These are phyloP conservation scores for Atta cephalotes DNA, from an alignment of 1,140 invertebrate species.

Conservation along the genomic window DNA sequence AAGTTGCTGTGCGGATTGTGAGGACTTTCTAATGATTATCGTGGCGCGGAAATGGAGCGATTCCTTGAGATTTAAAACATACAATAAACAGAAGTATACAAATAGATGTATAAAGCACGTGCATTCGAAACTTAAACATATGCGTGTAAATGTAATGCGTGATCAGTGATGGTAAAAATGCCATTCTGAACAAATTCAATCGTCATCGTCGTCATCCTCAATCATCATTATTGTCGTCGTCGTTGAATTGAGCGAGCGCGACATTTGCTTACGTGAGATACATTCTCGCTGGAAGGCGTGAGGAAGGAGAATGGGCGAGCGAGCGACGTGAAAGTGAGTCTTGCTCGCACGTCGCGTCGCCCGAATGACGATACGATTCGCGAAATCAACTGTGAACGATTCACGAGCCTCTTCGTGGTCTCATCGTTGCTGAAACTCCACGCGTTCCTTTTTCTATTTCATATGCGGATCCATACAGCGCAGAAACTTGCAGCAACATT, in stretches of 20 bases:
- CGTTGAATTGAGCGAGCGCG: slow-evolving; percentile 31
- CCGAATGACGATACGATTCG: slow-evolving; percentile 34
- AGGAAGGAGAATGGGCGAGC: slow-evolving; percentile 55
- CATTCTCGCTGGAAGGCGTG: slow-evolving; percentile 47
- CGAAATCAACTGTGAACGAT: slow-evolving; percentile 10
- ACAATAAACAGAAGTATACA: background rate
- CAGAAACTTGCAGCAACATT: too few relatives aligned
- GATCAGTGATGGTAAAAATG: background rate
- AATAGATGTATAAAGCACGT: too few relatives aligned
- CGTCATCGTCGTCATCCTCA: background rate
- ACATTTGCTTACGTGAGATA: slow-evolving; percentile 54
- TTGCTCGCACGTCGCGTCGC: slow-evolving; percentile 19
- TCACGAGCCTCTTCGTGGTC: background rate
- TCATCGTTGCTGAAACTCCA: too few relatives aligned
- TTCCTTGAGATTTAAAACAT: background rate
- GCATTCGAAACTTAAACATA: too few relatives aligned
- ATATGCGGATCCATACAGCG: too few relatives aligned
- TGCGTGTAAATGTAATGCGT: background rate
- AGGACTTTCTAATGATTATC: too few relatives aligned
- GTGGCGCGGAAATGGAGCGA: background rate
- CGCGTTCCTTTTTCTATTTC: background rate
- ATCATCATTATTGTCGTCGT: background rate
- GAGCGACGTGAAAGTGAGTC: slow-evolving; percentile 50
- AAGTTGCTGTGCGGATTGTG: too few relatives aligned
- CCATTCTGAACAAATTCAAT: background rate